phyloP scores from a whole-genome alignment of 1,140 invertebrate species.

The Aphelenchoides avenae region DNA sequence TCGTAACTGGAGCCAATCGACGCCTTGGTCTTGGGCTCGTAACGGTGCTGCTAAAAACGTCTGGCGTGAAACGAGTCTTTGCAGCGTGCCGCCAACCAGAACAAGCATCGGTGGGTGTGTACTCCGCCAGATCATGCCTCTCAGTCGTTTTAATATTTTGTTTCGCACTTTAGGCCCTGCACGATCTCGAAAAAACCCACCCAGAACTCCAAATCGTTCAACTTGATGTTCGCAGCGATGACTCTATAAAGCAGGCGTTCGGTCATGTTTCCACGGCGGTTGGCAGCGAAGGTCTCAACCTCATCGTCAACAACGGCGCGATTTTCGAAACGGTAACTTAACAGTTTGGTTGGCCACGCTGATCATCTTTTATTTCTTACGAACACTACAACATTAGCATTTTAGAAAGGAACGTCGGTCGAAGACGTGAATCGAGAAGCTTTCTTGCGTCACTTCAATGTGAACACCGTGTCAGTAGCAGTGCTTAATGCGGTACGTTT shows the following conservation, averaged over 20 bases:
- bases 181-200: conserved; percentile 2
- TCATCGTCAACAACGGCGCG: conserved; percentile 38
- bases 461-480: conserved; percentile 21
- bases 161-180: conserved; percentile 24
- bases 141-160: no score
- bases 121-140: conserved; percentile 1
- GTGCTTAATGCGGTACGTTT: conserved; percentile 23
- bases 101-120: conserved; percentile 18
- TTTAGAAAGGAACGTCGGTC: conserved; percentile 19
- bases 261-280: neutral
- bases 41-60: conserved; percentile 6
- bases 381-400: no score
- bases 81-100: conserved; percentile 25
- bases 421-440: conserved; percentile 18
- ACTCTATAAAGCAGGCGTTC: conserved; percentile 16
- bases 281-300: conserved; percentile 20
- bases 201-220: conserved; percentile 15
- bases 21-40: conserved; percentile 38
- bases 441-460: conserved; percentile 24
- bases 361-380: neutral
- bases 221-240: conserved; percentile 35
- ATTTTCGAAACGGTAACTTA: conserved; percentile 8
- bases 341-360: neutral
- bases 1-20: conserved; percentile 39
- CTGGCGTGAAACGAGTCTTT: conserved; percentile 22